Conservation (phyloP, 1,140 invertebrate species). For the Polypedilum pembai region DNA sequence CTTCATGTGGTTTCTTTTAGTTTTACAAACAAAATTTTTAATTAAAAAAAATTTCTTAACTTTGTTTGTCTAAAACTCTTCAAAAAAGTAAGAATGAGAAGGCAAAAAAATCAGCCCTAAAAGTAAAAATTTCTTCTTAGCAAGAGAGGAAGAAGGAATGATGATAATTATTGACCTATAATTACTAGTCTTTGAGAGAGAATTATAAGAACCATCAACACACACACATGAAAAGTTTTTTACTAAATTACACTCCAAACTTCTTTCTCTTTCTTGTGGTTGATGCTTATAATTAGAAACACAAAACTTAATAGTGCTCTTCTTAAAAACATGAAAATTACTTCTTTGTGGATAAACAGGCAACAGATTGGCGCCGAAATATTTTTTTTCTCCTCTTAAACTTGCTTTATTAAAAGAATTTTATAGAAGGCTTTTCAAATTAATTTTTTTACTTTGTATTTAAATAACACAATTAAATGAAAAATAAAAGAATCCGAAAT, state of each 20-base stretch:
- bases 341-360: not conserved
- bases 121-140: no score
- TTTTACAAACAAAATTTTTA: no score
- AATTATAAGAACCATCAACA: not conserved
- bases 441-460: not conserved
- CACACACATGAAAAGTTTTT: not conserved
- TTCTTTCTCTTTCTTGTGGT: not conserved
- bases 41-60: no score
- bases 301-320: not conserved
- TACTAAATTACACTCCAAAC: not conserved
- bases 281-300: not conserved
- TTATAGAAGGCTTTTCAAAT: not conserved
- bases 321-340: not conserved
- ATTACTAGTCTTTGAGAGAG: not conserved
- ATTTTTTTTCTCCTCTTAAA: not conserved
- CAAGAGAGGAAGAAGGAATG: not conserved
- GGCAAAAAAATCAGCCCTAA: no score
- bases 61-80: no score
- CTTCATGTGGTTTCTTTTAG: no score
- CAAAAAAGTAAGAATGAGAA: no score
- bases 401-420: not conserved
- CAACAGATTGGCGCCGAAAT: constrained; percentile 8
- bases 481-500: no score
- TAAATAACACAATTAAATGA: not conserved
- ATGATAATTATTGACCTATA: constrained; percentile 18